Base-by-base conservation (phyloP, 2,888 invertebrate species). In the Amiota minor region DNA sequence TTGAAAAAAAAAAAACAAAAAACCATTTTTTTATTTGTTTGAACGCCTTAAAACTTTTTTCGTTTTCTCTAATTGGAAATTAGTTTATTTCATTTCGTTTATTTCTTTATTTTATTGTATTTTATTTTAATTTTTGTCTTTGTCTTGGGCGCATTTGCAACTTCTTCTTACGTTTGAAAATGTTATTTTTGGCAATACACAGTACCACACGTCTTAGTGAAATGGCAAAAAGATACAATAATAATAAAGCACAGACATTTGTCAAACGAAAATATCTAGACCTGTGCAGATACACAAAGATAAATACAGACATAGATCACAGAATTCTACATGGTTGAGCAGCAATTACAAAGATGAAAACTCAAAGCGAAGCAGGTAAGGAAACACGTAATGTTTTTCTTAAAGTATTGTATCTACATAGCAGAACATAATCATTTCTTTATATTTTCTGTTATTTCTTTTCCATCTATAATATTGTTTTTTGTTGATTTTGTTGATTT, bases 171-270 rank as follows among this genome's bases (percentile, higher is more conserved):
- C 47, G 65, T 14, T 61, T 16, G 16, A 45, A 50, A 64, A 50
- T 56, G 35, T 72, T 72, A 68, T 72, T 72, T 68, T 72, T 72
- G 67, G 68, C 59, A 67, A 68, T 61, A 61, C 20, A 35, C 35
- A 35, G 6, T 8, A 35, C 35, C 35, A 35, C 2, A 35, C 35
- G 35, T 4, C 35, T 35, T 35, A 35, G 35, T 35, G 35, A 35
- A 35, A 35, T 35, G 35, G 35, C 6, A 67, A 67, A 59, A 61
- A 35, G 49, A 59, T 20, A 65, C 9, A 50, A 62, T 50, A 65
- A 65, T 35, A 49, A 35, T 35, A 23, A 53, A 71, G 64, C 64
- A 47, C n/a, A 65, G 46, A 59, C 23, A 59, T 65, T 65, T 65
- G 65, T 47, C 65, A 65, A 47, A 65, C n/a, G 9, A 50, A 12